A percentile compares a stretch with the other conserved stretches of the same genome.
Evolutionary conservation across 2,113 vertebrate species (phyloP).

Genomic region (Ochotona curzoniae): DNA sequence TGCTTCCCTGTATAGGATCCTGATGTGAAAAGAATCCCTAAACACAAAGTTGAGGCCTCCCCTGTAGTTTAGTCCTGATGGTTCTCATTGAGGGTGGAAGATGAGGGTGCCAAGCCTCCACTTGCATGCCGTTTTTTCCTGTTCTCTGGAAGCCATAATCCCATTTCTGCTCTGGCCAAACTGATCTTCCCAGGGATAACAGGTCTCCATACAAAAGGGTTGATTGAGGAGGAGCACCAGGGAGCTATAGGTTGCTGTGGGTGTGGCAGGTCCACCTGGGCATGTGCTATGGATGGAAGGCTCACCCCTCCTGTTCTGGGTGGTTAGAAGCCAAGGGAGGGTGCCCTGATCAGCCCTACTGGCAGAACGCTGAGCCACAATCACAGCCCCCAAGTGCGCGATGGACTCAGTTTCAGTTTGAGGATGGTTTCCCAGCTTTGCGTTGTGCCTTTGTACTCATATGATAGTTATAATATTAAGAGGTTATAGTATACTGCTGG

Average conservation of each 20-base stretch:
- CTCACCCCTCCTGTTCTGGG: too few relatives aligned
- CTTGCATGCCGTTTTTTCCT: neutral
- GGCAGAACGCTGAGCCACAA: neutral
- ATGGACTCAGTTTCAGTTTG: neutral
- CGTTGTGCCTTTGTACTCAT: neutral
- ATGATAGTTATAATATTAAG: neutral
- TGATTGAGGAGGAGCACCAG: neutral
- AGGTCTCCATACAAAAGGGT: neutral
- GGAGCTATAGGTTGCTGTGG: neutral
- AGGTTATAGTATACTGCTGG: neutral
- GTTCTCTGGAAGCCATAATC: conserved; percentile 17
- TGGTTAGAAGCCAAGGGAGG: neutral
- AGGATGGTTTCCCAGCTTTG: neutral
- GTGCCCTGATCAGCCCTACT: rapidly evolving
- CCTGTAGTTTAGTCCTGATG: conserved; percentile 52
- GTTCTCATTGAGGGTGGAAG: neutral
- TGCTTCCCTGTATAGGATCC: neutral
- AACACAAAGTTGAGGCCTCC: conserved; percentile 51
- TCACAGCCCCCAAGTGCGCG: neutral
- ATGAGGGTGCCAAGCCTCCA: neutral
- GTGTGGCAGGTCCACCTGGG: neutral
- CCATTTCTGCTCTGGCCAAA: neutral
- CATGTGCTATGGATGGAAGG: too few relatives aligned
- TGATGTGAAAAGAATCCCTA: conserved; percentile 47
- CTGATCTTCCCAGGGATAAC: neutral